These are phyloP conservation scores for Dasypus novemcinctus DNA, from an alignment of 2,113 vertebrate species.

Conservation along the genomic window DNA sequence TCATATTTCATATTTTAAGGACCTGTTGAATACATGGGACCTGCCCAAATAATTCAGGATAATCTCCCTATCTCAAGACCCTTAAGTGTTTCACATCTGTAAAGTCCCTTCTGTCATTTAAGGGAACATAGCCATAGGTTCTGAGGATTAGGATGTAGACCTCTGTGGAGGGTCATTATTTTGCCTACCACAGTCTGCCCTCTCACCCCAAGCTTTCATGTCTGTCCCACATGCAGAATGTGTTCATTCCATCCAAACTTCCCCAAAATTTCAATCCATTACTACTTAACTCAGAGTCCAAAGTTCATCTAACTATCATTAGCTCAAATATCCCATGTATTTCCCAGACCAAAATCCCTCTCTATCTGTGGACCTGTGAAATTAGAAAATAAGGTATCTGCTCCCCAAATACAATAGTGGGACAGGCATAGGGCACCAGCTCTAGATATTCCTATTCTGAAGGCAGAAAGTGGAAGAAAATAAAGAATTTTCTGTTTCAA, in stretches of 20 bases:
- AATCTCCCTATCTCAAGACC: neutral
- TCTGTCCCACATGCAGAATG: neutral
- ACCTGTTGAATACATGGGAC: neutral
- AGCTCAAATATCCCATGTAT: neutral
- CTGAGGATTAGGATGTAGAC: neutral
- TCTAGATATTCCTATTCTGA: neutral
- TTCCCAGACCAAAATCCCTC: neutral
- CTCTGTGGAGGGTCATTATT: neutral
- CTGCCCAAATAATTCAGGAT: neutral
- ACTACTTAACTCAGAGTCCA: neutral
- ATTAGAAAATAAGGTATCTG: neutral
- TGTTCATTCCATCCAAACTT: neutral
- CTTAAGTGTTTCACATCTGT: neutral
- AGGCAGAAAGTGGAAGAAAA: neutral
- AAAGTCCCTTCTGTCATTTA: neutral
- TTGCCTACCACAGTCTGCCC: neutral
- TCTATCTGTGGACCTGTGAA: neutral
- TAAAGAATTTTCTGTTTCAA: neutral
- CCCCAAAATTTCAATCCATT: neutral
- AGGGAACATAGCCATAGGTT: neutral
- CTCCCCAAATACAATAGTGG: neutral
- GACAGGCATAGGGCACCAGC: neutral
- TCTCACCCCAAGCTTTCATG: neutral
- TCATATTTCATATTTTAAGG: neutral
- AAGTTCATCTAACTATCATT: neutral